Conservation (phyloP, 2,797 vertebrate genomes). For the Urosaurus nigricauda region DNA sequence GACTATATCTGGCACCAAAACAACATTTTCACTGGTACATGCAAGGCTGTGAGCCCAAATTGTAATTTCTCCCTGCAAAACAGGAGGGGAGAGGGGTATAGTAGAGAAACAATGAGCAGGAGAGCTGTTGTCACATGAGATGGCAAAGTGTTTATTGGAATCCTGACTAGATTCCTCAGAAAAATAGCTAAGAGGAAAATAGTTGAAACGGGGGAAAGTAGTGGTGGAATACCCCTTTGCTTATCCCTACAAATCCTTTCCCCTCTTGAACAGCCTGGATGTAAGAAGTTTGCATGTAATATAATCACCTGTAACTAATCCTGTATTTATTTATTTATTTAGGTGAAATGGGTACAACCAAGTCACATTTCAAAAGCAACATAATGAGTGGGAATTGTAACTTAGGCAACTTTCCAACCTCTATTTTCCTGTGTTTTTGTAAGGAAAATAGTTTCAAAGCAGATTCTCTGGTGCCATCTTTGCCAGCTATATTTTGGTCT, state of each 20-base stretch:
- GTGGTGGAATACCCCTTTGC: neutral
- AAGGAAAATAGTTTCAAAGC: neutral
- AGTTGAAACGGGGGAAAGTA: neutral
- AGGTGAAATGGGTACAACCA: neutral
- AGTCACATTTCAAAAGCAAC: neutral
- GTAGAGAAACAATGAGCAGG: neutral
- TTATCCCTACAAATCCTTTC: neutral
- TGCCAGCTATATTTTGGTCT: neutral
- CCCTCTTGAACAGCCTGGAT: neutral
- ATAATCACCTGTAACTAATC: no score
- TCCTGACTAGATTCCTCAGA: no score
- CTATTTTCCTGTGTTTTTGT: neutral
- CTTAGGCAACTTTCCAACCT: neutral
- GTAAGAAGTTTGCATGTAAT: neutral
- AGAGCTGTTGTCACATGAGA: neutral
- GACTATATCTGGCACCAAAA: constrained; percentile 29
- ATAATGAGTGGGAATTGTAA: neutral
- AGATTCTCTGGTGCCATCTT: neutral
- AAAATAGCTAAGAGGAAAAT: neutral
- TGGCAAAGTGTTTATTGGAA: neutral
- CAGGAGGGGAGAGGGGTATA: neutral
- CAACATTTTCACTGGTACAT: neutral
- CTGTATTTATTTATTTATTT: neutral
- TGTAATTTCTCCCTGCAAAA: neutral
- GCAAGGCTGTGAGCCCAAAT: neutral